These are phyloP conservation scores for Gopherus evgoodei DNA, from an alignment of 2,113 vertebrate species.

Conservation along the genomic window DNA sequence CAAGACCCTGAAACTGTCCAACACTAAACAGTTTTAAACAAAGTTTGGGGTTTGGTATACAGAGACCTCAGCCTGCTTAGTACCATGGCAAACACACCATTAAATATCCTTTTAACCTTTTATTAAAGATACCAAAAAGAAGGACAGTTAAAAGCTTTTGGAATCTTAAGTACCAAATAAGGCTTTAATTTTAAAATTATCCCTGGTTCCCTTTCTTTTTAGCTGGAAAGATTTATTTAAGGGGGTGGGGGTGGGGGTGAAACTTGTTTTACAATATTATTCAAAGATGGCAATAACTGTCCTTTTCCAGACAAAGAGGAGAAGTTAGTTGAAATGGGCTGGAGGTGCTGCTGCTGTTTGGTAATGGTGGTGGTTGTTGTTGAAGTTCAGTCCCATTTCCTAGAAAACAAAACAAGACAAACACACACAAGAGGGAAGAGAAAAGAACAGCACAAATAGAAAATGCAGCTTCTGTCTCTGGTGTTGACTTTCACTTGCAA, in stretches of 20 bases:
- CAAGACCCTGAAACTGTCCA: not conserved
- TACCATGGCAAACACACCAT: not conserved
- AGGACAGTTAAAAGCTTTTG: not conserved
- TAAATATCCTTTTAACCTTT: not conserved
- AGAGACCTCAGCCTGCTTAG: not conserved
- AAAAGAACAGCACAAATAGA: too few relatives aligned
- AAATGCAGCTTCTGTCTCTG: too few relatives aligned
- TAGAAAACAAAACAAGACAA: not conserved
- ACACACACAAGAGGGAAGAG: not conserved
- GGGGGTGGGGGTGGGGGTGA: too few relatives aligned
- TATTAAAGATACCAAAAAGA: not conserved
- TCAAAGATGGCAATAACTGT: too few relatives aligned
- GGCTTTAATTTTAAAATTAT: not conserved
- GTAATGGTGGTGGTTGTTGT: not conserved
- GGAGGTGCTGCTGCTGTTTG: too few relatives aligned
- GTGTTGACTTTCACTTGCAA: too few relatives aligned
- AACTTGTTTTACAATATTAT: too few relatives aligned
- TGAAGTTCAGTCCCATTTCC: not conserved
- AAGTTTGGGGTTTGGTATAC: not conserved
- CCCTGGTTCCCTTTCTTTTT: not conserved
- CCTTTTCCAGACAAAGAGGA: too few relatives aligned
- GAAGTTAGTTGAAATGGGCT: too few relatives aligned
- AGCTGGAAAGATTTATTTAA: not conserved
- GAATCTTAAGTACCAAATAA: not conserved
- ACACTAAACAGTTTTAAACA: not conserved